Conservation (phyloP, 2,888 invertebrate species). For the Cephonodes hylas region DNA sequence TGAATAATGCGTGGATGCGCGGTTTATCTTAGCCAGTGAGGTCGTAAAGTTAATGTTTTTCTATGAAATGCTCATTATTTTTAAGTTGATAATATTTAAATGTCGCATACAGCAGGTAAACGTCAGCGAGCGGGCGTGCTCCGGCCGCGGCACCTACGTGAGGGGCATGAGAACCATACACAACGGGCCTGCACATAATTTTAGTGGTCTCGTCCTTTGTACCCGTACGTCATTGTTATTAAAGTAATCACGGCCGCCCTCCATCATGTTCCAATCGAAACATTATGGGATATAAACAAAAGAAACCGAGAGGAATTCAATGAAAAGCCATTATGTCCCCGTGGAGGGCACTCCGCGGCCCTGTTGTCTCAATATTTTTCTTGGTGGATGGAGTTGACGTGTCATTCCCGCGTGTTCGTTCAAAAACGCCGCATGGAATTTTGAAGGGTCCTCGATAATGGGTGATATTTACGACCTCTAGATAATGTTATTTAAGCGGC, state of each 20-base stretch:
- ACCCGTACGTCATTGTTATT: constrained; percentile 75
- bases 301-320: constrained; percentile 78
- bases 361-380: constrained; percentile 81
- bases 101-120: constrained; percentile 63
- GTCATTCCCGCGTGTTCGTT: constrained; percentile 71
- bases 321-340: constrained; percentile 79
- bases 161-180: constrained; percentile 69
- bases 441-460: constrained; percentile 76
- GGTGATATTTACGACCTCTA: constrained; percentile 76
- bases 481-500: constrained; percentile 73
- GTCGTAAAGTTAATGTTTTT: constrained; percentile 57
- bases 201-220: constrained; percentile 73
- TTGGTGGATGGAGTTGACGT: constrained; percentile 73
- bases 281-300: constrained; percentile 81
- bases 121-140: constrained; percentile 51
- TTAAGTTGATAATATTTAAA: constrained; percentile 70
- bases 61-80: constrained; percentile 72
- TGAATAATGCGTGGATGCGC: constrained; percentile 35
- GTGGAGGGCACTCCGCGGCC: constrained; percentile 65
- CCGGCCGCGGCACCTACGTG: constrained; percentile 56
- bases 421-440: constrained; percentile 75
- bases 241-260: constrained; percentile 78
- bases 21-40: constrained; percentile 47
- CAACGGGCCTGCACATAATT: constrained; percentile 73
- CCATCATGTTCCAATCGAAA: constrained; percentile 77